Base-by-base conservation (phyloP, 2,797 vertebrate genomes). In the Furcifer pardalis region DNA sequence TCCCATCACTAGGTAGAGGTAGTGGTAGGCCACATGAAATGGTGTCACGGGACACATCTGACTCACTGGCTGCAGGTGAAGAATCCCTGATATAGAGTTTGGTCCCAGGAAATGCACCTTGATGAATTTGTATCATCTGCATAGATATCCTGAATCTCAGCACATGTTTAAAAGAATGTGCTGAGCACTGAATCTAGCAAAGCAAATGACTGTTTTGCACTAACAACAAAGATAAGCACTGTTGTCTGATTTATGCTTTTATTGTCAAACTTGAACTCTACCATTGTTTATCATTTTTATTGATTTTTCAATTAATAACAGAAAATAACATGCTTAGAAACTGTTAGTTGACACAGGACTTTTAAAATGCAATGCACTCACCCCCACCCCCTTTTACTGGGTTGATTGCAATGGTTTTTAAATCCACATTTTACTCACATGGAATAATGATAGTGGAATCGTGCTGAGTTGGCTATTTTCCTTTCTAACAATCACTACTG, bases 221-320 rank as follows among this genome's bases (percentile, higher is more conserved):
- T 35, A 59, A 82, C 42, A 49, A 21, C n/a, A 63, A 19, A 46
- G n/a, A 46, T 74, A 46, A 74, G n/a, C n/a, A 17, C 27, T 27
- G 32, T 44, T 62, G 37, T 19, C 35, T 74, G 59, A 75, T 75
- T 63, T 46, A 82, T 65, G 81, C 21, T 49, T 74, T 46, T 35
- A 46, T 73, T 74, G 71, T n/a, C 71, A 63, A 74, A 63, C 56
- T 35, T 74, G 21, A 46, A 49, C 40, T 2, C 46, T 63, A 49
- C 59, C 32, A 30, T n/a, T 49, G 30, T 74, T 74, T 82, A 82
- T 74, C 81, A 82, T 62, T 62, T 79, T 82, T 73, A 82, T 82
- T 62, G 81, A 62, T 62, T 74, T 82, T 63, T 74, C 81, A 74
- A 32, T 74, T 82, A 82, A 82, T 82, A 65, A 63, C 3, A 19